Base-by-base conservation (phyloP, 1,140 invertebrate species). In the Lethrus apterus region DNA sequence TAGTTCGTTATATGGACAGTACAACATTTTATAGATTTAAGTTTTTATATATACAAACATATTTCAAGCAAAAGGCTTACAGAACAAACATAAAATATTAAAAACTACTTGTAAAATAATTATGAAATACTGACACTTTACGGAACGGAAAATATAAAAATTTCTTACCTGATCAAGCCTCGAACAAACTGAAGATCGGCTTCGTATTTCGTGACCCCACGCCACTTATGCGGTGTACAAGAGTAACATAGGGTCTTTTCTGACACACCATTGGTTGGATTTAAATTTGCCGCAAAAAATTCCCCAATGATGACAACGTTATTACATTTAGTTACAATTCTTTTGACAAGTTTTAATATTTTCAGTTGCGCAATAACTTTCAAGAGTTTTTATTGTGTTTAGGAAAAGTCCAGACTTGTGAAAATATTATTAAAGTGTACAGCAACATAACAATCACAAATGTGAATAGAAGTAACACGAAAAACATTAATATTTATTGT, bases 181-280 rank as follows among this genome's bases (percentile, higher is more conserved):
- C 65, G 67, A 60, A 63, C 72, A 71, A 68, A 71, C 71, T 70
- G 72, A 71, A 70, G 69, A 72, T 72, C 67, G 65, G 71, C 74
- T 75, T 75, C 71, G 73, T 75, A 74, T 71, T 70, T 68, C 55
- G 65, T 62, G 70, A 73, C 72, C 74, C 74, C 74, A 77, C 75
- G 75, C 75, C 71, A 78, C 73, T 75, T 71, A 68, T 70, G 70
- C 70, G 70, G 69, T 54, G 38, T 54, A 71, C 67, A 70, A 65
- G 66, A 71, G 68, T 67, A 64, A 62, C 69, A 64, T 59, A 67
- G 66, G 65, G 67, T 66, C 69, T 72, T 70, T 67, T 64, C 63
- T 56, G 42, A 41, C 42, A 52, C 56, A 52, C 41, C 55, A 78
- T 79, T 79, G 77, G 77, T 59, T 59, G 60, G 65, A 66, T 77